Conservation (phyloP, 2,888 invertebrate genomes). For the Eumacrocentrus americanus region DNA sequence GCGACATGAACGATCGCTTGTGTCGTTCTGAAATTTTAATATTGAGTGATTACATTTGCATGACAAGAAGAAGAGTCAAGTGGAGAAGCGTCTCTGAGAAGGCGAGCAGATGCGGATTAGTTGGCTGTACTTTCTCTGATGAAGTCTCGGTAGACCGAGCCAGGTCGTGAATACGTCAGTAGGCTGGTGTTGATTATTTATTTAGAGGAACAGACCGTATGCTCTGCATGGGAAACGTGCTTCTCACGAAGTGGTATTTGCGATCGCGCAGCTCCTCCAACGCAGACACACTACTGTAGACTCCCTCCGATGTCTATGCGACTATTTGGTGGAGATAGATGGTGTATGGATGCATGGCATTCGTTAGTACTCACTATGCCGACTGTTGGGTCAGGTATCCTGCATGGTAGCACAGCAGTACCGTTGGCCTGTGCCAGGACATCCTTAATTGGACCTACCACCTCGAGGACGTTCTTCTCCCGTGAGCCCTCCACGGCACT, state of each 20-base stretch:
- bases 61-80: neutral
- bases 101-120: slow-evolving; percentile 5
- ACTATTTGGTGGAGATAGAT: no score
- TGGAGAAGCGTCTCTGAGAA: slow-evolving; percentile 3
- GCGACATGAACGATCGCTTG: no score
- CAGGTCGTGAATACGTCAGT: slow-evolving; percentile 33
- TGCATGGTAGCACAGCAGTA: slow-evolving; percentile 69
- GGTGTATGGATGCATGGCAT: no score
- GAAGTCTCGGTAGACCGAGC: slow-evolving; percentile 20
- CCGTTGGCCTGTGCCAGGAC: slow-evolving; percentile 71
- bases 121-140: slow-evolving; percentile 17
- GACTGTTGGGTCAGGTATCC: slow-evolving; percentile 70
- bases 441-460: slow-evolving; percentile 57
- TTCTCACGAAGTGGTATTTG: neutral
- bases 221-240: neutral
- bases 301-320: neutral
- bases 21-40: slow-evolving; percentile 39
- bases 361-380: slow-evolving; percentile 65
- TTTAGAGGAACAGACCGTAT: slow-evolving; percentile 32
- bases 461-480: slow-evolving; percentile 11
- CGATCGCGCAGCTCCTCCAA: neutral
- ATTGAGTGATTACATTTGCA: slow-evolving; percentile 37
- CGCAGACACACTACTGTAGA: neutral
- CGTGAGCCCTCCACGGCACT: slow-evolving; percentile 13
- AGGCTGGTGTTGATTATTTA: slow-evolving; percentile 35